Evolutionary conservation across 23 tunicate genomes (phyloP).

Genomic region (Diplosoma virens): DNA sequence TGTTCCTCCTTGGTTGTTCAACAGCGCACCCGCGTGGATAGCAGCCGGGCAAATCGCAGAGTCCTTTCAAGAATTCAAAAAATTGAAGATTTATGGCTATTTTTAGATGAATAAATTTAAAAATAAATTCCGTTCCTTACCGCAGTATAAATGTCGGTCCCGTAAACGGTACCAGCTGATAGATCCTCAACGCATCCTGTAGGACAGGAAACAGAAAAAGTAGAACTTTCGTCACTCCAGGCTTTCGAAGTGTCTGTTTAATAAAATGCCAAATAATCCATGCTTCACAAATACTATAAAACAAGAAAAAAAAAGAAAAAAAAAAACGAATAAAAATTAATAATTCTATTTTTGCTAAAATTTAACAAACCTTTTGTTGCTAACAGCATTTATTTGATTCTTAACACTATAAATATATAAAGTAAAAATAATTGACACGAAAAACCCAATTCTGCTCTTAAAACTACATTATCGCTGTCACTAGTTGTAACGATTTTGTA

Average conservation of each 20-base stretch:
- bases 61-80: constrained; percentile 14
- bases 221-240: constrained; percentile 3
- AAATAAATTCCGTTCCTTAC: neutral
- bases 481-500: too few relatives aligned
- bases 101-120: neutral
- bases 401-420: too few relatives aligned
- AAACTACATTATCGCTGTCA: too few relatives aligned
- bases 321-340: too few relatives aligned
- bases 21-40: constrained; percentile 67
- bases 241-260: constrained; percentile 46
- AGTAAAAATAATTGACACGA: too few relatives aligned
- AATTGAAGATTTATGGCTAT: neutral
- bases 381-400: too few relatives aligned
- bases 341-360: too few relatives aligned
- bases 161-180: constrained; percentile 34
- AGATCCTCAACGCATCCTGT: constrained; percentile 73
- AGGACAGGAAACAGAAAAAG: constrained; percentile 52
- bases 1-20: constrained; percentile 61
- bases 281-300: too few relatives aligned
- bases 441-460: too few relatives aligned
- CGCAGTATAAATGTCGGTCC: constrained; percentile 47
- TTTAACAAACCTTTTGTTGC: too few relatives aligned
- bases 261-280: too few relatives aligned
- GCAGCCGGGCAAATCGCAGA: constrained; percentile 77
- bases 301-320: too few relatives aligned